phyloP scores from a whole-genome alignment of 2,888 invertebrate species.

The Drosophila macrothrix region DNA sequence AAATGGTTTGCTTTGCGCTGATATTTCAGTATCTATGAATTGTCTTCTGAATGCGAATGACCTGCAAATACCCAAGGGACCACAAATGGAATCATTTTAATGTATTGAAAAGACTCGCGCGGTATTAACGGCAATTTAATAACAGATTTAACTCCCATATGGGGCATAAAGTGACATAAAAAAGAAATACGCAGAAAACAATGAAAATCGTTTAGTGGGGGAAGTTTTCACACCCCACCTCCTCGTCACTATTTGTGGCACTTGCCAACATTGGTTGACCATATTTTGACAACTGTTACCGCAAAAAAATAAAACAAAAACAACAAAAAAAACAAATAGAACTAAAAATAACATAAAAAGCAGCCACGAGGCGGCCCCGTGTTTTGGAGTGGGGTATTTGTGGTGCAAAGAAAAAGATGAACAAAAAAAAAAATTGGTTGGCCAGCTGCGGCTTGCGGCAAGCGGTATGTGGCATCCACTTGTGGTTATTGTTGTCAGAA shows the following conservation, averaged over 20 bases:
- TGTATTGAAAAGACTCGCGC: background rate
- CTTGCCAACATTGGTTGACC: slow-evolving; percentile 45
- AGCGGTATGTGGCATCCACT: slow-evolving; percentile 70
- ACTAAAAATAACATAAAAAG: slow-evolving; percentile 51
- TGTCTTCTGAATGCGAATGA: background rate
- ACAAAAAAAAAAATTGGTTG: slow-evolving; percentile 37
- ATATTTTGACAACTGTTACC: slow-evolving; percentile 80
- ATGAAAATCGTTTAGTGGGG: background rate
- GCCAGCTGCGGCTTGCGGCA: slow-evolving; percentile 60
- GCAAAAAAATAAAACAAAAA: slow-evolving; percentile 67
- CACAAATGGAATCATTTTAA: background rate
- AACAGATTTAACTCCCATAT: background rate
- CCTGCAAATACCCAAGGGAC: background rate
- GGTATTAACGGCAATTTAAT: background rate
- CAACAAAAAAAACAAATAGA: slow-evolving; percentile 56
- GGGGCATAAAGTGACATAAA: background rate
- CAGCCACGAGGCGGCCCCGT: background rate
- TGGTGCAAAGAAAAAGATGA: slow-evolving; percentile 9
- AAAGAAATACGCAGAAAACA: background rate
- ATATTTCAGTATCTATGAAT: background rate
- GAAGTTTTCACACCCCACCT: background rate
- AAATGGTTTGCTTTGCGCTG: no score
- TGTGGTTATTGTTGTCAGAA: slow-evolving; percentile 79
- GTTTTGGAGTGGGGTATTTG: background rate
- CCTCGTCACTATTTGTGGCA: background rate